Base-by-base conservation (phyloP, 2,797 vertebrate species). In the Nyctalus aviator region DNA sequence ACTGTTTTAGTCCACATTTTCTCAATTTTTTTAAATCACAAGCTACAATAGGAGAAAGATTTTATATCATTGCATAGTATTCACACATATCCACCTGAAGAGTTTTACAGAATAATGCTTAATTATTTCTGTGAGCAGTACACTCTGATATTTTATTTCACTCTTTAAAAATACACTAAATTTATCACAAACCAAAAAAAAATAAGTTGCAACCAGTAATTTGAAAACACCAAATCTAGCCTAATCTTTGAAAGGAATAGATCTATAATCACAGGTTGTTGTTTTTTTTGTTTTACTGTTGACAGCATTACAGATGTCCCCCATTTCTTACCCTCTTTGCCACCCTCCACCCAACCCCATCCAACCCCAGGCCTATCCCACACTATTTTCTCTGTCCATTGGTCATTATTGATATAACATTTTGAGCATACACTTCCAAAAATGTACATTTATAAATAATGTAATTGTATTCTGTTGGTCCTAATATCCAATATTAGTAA, bases 81-180 rank as follows among this genome's bases (percentile, higher is more conserved):
- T 32, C 84, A 83, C 17, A 50, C 12, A 2, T 76, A 25, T 62
- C 66, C 35, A 44, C 41, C 41, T 62, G 37, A 77, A 75, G 55
- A 76, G 25, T 44, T 79, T 27, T 72, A 69, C 18, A 41, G 35
- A 64, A 44, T 50, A 53, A n/a, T 44, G 35, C 41, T 71, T 37
- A 76, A 53, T 85, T 82, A 69, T 78, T 72, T 59, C 18, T 37
- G 48, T 11, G n/a, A 85, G 27, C 21, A 32, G 17, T 35, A 2
- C 41, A 73, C 10, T 30, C 25, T 35, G 32, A n/a, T 48, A 71
- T 79, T 77, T 72, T 48, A 72, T 68, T 68, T 66, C 50, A 55
- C n/a, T 76, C 46, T 79, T 93, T 79, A 82, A 88, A 82, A 82
- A 21, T 77, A 73, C 30, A 66, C 66, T 84, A 46, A 87, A 37